phyloP scores from a whole-genome alignment of 53 echinoderm and acorn worm species.

The Paelopatides confundens region DNA sequence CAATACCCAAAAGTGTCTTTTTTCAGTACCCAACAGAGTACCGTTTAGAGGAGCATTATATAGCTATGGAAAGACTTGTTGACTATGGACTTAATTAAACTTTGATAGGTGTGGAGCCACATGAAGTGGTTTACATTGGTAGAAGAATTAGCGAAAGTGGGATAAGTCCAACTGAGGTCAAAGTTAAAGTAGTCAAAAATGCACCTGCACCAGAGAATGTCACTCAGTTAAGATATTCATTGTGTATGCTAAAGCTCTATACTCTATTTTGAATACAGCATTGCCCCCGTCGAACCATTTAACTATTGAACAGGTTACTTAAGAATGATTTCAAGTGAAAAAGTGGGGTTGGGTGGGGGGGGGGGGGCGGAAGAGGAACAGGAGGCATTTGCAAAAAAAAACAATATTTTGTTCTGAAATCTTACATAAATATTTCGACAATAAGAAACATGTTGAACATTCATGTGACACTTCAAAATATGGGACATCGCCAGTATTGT shows the following conservation, averaged over 20 bases:
- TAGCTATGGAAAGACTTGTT: no score
- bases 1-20: no score
- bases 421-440: slow-evolving; percentile 58
- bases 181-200: slow-evolving; percentile 22
- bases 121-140: not conserved
- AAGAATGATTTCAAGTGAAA: slow-evolving; percentile 10
- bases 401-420: slow-evolving; percentile 28
- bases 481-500: slow-evolving; percentile 61
- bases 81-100: no score
- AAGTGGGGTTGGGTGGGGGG: no score
- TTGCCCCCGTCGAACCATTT: slow-evolving; percentile 29
- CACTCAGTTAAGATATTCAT: slow-evolving; percentile 20
- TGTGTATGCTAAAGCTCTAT: not conserved
- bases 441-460: slow-evolving; percentile 17
- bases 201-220: slow-evolving; percentile 2
- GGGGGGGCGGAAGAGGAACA: not conserved
- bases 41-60: no score
- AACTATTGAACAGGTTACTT: slow-evolving; percentile 24
- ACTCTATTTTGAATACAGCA: slow-evolving; percentile 20
- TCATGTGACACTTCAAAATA: slow-evolving; percentile 67
- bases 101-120: no score
- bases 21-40: no score
- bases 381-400: slow-evolving; percentile 40
- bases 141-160: slow-evolving; percentile 6
- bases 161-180: not conserved